Base-by-base conservation (phyloP, 2,113 vertebrate species). In the Lepidothrix coronata region DNA sequence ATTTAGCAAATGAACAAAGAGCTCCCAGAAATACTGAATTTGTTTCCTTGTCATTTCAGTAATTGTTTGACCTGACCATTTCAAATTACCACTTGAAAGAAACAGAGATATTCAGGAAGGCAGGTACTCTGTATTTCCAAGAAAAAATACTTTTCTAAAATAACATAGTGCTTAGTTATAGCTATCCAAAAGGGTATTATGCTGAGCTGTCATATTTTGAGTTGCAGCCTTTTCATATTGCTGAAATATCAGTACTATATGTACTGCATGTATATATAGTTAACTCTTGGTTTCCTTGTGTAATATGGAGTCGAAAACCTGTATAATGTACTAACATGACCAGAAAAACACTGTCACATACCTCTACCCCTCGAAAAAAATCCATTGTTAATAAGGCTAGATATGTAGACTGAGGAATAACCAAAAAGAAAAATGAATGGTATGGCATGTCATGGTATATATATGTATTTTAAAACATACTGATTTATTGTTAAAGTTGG, bases 291-390 rank as follows among this genome's bases (percentile, higher is more conserved):
- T 87, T 63, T 93, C 48, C 80, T 55, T 33, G 23, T 49, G 23
- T 39, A 71, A 67, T 14, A 70, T 16, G 63, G 15, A 7, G 5
- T 54, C 49, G n/a, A 9, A 92, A 92, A 58, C 10, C n/a, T 43
- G 9, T 41, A 23, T n/a, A 67, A 72, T 9, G 7, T 54, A 61
- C 35, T 37, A 57, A 70, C 2, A 13, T 13, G 22, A 63, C 7
- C 35, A 43, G 33, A 22, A 55, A 74, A 84, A 59, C 30, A 74
- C 2, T 0, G 0, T 1, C 14, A 5, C 9, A 3, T 0, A 1
- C 4, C 0, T 2, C 2, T 3, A 5, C 14, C 28, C 17, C 51
- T 27, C 3, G 51, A 24, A 27, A 35, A 31, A n/a, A 68, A 9
- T 30, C n/a, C 16, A 37, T 12, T 37, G 20, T 74, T 58, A 92